Evolutionary conservation across 2,113 vertebrate species (phyloP), one percentile per base, ranked within the genome.

Genomic region (Pan troglodytes): DNA sequence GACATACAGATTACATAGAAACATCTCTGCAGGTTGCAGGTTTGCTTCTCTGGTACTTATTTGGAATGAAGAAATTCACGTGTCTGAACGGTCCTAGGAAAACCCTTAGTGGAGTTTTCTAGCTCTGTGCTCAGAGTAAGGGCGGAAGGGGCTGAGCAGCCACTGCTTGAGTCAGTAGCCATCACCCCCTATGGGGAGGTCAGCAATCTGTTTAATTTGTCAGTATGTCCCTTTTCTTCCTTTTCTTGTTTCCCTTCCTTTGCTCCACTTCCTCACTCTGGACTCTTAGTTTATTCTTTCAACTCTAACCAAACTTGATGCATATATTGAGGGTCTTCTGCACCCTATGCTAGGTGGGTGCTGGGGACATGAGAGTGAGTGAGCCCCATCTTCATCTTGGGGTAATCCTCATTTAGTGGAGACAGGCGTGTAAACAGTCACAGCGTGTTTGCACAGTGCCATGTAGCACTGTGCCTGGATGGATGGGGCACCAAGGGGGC

Each of bases 51-150:
- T 94, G 67, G 14, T 18, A 25, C 10, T 86, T 68, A 67, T 23
- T 85, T 91, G 93, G 82, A 86, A 73, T 16, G 70, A 89, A 61
- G 67, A 91, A 68, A 52, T 4, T 48, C 30, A 32, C n/a, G 2
- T 78, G 64, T 55, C 35, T 73, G 48, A 80, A 22, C 52, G 86
- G 83, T 55, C 23, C 61, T 79, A 4, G 52, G 67, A n/a, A 72
- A 73, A 87, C 32, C 52, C 55, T 17, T 48, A 40, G 64, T 40
- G 70, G 81, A 52, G 8, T 95, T 48, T 90, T 95, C 70, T 73
- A 43, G 73, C 80, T 92, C 32, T 30, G 22, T 55, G 25, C 35
- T 4, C 2, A 0, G 38, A 90, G 2, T 57, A 81, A 52, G 30
- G 75, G 55, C 48, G 50, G 25, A 48, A 43, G 55, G 38, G n/a